Evolutionary conservation across 2,888 invertebrate species (phyloP).

Genomic region (Nysson spinosus): DNA sequence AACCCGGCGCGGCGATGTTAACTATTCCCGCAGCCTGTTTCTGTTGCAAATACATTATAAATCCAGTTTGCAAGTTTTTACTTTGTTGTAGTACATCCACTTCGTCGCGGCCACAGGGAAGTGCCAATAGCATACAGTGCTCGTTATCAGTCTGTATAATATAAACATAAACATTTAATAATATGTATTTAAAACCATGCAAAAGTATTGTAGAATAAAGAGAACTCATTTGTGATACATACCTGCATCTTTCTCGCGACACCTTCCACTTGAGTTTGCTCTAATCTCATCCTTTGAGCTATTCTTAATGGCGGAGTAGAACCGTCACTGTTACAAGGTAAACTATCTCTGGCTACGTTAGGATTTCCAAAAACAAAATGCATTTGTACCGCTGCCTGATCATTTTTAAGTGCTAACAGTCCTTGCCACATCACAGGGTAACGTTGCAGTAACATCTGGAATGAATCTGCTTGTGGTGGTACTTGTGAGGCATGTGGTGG

Average conservation of each 20-base stretch:
- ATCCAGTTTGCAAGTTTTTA: conserved; percentile 92
- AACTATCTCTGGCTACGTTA: conserved; percentile 90
- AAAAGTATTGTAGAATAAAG: not conserved
- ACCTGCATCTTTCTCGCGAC: conserved; percentile 98
- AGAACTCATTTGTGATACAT: conserved; percentile 55
- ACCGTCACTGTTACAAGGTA: conserved; percentile 91
- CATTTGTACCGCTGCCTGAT: conserved; percentile 98
- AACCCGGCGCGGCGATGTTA: conserved; percentile 94
- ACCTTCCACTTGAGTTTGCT: conserved; percentile 96
- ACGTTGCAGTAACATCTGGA: conserved; percentile 90
- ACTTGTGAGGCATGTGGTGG: conserved; percentile 85
- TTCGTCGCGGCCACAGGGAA: conserved; percentile 97
- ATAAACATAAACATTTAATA: conserved; percentile 3
- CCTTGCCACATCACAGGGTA: conserved; percentile 99
- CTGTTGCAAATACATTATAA: conserved; percentile 96
- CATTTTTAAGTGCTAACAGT: conserved; percentile 95
- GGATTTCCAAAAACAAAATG: conserved; percentile 98
- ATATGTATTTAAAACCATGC: not conserved
- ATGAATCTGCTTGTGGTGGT: conserved; percentile 89
- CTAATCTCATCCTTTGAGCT: conserved; percentile 98
- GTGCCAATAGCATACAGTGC: conserved; percentile 95
- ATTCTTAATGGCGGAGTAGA: conserved; percentile 93
- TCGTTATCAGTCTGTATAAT: conserved; percentile 91
- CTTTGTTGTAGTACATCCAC: conserved; percentile 96
- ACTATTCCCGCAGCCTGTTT: conserved; percentile 99